Percentiles rank a stretch among this genome's conserved stretches.
These are phyloP conservation scores for Xanthostigma xanthostigma DNA, from an alignment of 2,888 invertebrate genomes.

Conservation along the genomic window DNA sequence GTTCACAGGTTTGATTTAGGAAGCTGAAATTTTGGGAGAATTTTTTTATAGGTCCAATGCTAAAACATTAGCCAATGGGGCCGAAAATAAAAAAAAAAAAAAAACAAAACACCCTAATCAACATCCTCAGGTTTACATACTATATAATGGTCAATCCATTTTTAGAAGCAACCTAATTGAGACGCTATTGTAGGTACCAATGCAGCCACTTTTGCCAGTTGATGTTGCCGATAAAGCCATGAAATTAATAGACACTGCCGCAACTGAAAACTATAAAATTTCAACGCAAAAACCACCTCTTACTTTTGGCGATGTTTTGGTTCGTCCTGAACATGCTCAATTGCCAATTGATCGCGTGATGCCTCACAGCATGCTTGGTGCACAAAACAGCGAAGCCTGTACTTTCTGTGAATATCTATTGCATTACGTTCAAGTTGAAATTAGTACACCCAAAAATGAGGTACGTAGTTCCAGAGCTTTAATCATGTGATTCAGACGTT, in stretches of 20 bases:
- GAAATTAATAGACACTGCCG: slow-evolving; percentile 16
- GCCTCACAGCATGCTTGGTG: slow-evolving; percentile 22
- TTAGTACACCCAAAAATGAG: slow-evolving; percentile 53
- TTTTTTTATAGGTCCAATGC: too few relatives aligned
- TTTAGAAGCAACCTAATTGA: too few relatives aligned
- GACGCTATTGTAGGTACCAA: slow-evolving; percentile 25
- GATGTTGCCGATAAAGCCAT: slow-evolving; percentile 30
- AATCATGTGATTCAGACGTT: background rate
- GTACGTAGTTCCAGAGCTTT: slow-evolving; percentile 24
- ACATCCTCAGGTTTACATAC: too few relatives aligned
- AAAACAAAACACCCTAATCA: too few relatives aligned
- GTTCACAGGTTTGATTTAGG: too few relatives aligned
- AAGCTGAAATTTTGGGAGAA: too few relatives aligned
- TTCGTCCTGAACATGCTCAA: slow-evolving; percentile 24
- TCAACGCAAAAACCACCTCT: too few relatives aligned
- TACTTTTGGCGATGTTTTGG: too few relatives aligned
- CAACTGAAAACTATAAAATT: background rate
- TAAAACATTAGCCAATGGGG: too few relatives aligned
- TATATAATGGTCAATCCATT: too few relatives aligned
- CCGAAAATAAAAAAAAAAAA: too few relatives aligned
- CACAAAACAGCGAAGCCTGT: slow-evolving; percentile 40
- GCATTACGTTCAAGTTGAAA: slow-evolving; percentile 58
- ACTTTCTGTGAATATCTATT: slow-evolving; percentile 70
- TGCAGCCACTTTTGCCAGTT: slow-evolving; percentile 45
- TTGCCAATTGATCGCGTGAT: slow-evolving; percentile 37